Evolutionary conservation across 2,797 vertebrate species (phyloP), one percentile per base, ranked within the genome.

Genomic region (Craterocephalus amniculus): DNA sequence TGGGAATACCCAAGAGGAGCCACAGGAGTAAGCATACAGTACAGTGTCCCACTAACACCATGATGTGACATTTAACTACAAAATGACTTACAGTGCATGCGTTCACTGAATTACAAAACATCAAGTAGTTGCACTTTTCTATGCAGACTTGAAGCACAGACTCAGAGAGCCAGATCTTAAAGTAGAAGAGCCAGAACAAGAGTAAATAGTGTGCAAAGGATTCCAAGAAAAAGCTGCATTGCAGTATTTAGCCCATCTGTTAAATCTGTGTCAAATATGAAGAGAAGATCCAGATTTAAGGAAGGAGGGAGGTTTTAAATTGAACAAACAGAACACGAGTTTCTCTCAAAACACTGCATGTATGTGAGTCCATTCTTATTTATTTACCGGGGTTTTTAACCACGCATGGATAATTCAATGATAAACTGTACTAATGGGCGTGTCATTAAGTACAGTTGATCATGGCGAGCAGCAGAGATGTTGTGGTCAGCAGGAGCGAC

Each of bases 1-100:
- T 81, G 77, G 83, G 88, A 90, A 84, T 76, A 87, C 76, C 88
- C 87, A 62, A 82, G 84, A 90, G 87, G 81, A 88, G 85, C 75
- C 71, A 82, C 79, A 79, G 81, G 67, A 79, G 81, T 86, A 77
- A 81, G 74, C 80, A 76, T 55, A 81, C 77, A 72, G 74, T 55
- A 81, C 77, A 72, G 74, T 68, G 69, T 73, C 62, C 64, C 73
- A 58, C 48, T 81, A 58, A 52, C 63, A 77, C 77, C 63, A 68
- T 35, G 4, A 71, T 56, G 67, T 84, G 70, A 74, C 67, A 73
- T 78, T 31, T 26, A 67, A 52, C 74, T 32, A 79, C 35, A 66
- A 16, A 63, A 27, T 58, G 51, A 24, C 49, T 57, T 20, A 22
- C 24, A 43, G 24, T 24, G 6, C 34, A 49, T 63, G 61, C 40